Evolutionary conservation across 1,140 invertebrate genomes (phyloP).

Genomic region (Nasonia vitripennis): DNA sequence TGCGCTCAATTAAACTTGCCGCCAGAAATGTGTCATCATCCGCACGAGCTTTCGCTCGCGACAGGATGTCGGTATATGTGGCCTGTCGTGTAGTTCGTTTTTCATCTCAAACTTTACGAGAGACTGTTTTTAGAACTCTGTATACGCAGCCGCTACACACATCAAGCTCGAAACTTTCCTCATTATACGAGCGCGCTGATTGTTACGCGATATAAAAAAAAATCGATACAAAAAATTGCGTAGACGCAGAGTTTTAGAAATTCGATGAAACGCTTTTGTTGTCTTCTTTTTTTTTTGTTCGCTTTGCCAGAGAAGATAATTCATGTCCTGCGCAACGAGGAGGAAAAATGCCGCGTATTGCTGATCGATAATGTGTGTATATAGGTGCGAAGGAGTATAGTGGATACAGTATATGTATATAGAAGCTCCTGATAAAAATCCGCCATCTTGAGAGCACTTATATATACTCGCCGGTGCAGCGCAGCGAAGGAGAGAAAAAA

Average conservation of each 20-base stretch:
- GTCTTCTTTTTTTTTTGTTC: not conserved
- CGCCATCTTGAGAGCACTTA: slow-evolving; percentile 15
- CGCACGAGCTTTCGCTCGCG: no score
- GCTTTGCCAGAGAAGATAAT: not conserved
- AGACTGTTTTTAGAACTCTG: not conserved
- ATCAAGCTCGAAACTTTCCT: not conserved
- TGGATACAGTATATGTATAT: not conserved
- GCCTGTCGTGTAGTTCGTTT: not conserved
- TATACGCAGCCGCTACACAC: no score
- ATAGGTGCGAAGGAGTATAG: not conserved
- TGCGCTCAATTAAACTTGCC: not conserved
- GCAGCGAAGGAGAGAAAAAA: not conserved
- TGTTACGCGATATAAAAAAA: not conserved
- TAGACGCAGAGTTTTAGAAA: not conserved
- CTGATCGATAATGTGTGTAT: not conserved
- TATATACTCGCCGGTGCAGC: not conserved
- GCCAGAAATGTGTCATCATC: not conserved
- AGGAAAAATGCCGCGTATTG: not conserved
- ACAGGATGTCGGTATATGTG: not conserved
- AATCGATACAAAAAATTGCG: not conserved
- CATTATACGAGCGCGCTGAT: not conserved
- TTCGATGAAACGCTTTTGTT: not conserved
- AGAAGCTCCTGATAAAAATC: not conserved
- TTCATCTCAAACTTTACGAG: not conserved
- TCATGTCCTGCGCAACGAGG: not conserved